Evolutionary conservation across 2,797 vertebrate genomes (phyloP).

Genomic region (Leptatherina wallacei): DNA sequence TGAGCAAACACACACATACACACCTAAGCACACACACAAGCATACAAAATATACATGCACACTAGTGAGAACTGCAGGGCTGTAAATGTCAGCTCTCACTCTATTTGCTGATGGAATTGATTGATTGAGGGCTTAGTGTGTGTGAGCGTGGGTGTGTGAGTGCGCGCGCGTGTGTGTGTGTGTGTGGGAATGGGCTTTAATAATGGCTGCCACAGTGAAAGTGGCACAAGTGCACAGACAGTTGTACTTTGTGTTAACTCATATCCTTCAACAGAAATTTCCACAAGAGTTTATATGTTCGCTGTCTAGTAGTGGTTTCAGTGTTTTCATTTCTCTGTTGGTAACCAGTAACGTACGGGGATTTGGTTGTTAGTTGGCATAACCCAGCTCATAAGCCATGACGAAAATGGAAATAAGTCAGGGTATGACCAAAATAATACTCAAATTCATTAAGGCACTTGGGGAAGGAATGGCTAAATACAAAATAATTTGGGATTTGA

Average conservation of each 20-base stretch:
- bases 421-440: too few species aligned
- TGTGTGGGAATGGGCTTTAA: constrained; percentile 20
- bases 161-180: constrained; percentile 12
- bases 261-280: constrained; percentile 11
- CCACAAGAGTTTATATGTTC: background rate
- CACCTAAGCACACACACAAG: background rate
- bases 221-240: constrained; percentile 24
- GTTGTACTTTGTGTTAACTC: constrained; percentile 11
- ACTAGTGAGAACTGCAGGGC: constrained; percentile 47
- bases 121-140: constrained; percentile 49
- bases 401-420: background rate
- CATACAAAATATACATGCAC: constrained; percentile 25
- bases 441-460: too few species aligned
- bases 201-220: constrained; percentile 29
- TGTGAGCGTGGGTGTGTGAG: constrained; percentile 6
- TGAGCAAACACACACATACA: constrained; percentile 11
- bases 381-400: too few species aligned
- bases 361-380: background rate
- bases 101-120: constrained; percentile 71
- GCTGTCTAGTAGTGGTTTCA: background rate
- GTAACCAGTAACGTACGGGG: background rate
- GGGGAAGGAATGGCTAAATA: too few species aligned
- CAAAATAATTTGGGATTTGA: too few species aligned
- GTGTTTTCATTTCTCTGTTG: background rate
- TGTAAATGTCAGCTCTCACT: constrained; percentile 73